Conservation (phyloP, 2,113 vertebrate species). For the Terrapene triunguis region DNA sequence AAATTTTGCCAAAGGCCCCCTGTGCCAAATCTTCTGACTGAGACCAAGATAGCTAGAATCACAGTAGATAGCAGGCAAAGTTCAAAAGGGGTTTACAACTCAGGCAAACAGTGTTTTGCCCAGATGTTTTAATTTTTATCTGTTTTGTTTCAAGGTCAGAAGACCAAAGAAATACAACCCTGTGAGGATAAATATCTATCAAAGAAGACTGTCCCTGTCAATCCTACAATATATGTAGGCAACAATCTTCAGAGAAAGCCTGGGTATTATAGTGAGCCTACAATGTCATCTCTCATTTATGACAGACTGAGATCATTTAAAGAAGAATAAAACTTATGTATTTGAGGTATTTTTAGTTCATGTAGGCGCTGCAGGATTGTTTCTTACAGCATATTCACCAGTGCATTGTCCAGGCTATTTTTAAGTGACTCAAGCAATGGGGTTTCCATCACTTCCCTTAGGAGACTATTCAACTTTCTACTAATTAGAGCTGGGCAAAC, state of each 20-base stretch:
- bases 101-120: background rate
- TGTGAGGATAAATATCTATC: background rate
- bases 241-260: background rate
- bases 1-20: background rate
- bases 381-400: background rate
- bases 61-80: background rate
- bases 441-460: background rate
- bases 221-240: background rate
- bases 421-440: background rate
- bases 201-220: background rate
- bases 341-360: background rate
- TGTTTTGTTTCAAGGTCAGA: background rate
- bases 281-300: background rate
- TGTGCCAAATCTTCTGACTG: constrained; percentile 9
- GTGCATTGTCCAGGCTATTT: background rate
- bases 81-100: background rate
- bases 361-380: background rate
- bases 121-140: background rate
- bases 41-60: background rate
- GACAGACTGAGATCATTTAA: background rate
- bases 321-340: background rate
- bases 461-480: background rate
- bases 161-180: background rate
- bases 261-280: background rate
- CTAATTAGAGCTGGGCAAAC: background rate